phyloP scores from a whole-genome alignment of 1,140 invertebrate genomes.

The Agraylea sexmaculata region DNA sequence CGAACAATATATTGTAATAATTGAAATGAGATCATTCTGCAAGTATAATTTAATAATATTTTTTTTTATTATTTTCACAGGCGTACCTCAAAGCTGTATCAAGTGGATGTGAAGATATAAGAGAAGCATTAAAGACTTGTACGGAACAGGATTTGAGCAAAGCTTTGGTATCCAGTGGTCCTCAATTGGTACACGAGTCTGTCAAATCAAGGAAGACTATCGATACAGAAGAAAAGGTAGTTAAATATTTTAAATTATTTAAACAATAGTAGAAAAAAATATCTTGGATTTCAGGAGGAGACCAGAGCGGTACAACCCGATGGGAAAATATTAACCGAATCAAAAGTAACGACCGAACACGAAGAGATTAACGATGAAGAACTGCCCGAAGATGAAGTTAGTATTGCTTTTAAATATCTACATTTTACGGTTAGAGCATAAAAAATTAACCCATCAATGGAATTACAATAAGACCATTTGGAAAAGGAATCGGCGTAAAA shows the following conservation, averaged over 20 bases:
- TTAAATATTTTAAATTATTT: slow-evolving; percentile 6
- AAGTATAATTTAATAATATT: background rate
- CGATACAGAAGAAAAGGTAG: slow-evolving; percentile 68
- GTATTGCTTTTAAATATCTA: slow-evolving; percentile 3
- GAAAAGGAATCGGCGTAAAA: too few species aligned
- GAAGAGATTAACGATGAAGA: slow-evolving; percentile 71
- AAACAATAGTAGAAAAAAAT: slow-evolving; percentile 1
- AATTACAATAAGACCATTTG: too few species aligned
- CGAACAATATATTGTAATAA: background rate
- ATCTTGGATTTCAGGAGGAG: slow-evolving; percentile 33
- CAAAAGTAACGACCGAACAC: slow-evolving; percentile 65
- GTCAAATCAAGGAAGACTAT: slow-evolving; percentile 63
- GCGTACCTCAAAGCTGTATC: slow-evolving; percentile 60
- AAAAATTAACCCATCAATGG: slow-evolving; percentile 1
- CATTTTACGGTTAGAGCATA: background rate
- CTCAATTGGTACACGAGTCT: slow-evolving; percentile 61
- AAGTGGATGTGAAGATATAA: slow-evolving; percentile 51
- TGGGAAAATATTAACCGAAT: slow-evolving; percentile 77
- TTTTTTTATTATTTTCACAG: slow-evolving; percentile 45
- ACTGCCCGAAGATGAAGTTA: slow-evolving; percentile 47
- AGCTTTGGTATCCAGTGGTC: slow-evolving; percentile 49
- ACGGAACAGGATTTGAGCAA: slow-evolving; percentile 41
- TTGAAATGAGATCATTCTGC: background rate
- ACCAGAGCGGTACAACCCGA: slow-evolving; percentile 55
- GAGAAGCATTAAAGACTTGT: slow-evolving; percentile 50